Percentiles rank a stretch among this genome's conserved stretches.
Conservation (phyloP, 2,888 invertebrate genomes). For the Serrognathus titanus region DNA sequence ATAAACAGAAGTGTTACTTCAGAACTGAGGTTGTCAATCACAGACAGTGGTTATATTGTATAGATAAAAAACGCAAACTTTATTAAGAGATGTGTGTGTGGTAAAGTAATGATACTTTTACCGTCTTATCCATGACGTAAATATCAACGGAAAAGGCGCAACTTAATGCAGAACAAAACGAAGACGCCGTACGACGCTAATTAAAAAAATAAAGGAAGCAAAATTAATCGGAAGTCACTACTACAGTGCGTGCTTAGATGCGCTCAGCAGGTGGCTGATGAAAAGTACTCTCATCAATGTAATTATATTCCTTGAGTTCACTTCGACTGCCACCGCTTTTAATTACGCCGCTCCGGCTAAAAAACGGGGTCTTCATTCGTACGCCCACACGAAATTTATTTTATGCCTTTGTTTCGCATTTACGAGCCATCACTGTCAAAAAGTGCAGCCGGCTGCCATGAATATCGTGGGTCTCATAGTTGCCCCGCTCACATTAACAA, state of each 20-base stretch:
- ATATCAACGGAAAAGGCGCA: background rate
- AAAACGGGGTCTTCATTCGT: conserved; percentile 33
- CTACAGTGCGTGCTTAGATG: conserved; percentile 20
- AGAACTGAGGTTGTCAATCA: too few relatives aligned
- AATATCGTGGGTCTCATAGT: too few relatives aligned
- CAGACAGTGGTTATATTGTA: too few relatives aligned
- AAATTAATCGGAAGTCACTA: conserved; percentile 23
- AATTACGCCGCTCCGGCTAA: conserved; percentile 38
- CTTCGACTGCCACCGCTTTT: conserved; percentile 40
- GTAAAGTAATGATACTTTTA: too few relatives aligned
- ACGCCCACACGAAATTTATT: conserved; percentile 18
- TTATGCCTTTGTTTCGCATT: too few relatives aligned
- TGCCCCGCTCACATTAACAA: too few relatives aligned
- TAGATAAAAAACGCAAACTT: too few relatives aligned
- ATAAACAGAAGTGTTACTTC: too few relatives aligned
- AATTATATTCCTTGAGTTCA: conserved; percentile 43
- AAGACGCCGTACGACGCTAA: background rate
- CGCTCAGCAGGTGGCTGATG: conserved; percentile 43
- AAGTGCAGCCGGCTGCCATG: too few relatives aligned
- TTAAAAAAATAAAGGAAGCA: background rate
- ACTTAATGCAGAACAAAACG: background rate
- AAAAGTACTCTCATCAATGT: conserved; percentile 42
- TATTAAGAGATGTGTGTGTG: too few relatives aligned
- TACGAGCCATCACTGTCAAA: too few relatives aligned
- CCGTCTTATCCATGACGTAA: too few relatives aligned